Conservation (phyloP, 1,140 invertebrate species). For the Zaprionus kolodkinae region DNA sequence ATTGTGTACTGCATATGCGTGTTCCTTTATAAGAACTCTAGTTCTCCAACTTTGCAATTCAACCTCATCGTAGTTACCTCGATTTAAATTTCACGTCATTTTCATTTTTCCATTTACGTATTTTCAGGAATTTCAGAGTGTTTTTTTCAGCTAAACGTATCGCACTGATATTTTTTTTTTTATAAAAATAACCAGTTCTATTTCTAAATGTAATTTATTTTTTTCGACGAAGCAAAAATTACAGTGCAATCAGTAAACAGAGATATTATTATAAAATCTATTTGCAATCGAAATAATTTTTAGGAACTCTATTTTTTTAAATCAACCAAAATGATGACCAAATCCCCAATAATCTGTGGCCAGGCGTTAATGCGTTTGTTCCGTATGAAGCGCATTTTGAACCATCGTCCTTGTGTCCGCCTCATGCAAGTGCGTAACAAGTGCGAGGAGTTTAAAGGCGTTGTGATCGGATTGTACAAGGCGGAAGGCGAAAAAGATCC, state of each 20-base stretch:
- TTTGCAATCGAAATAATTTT: background rate
- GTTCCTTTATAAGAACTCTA: too few species aligned
- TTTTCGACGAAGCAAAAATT: background rate
- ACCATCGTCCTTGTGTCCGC: background rate
- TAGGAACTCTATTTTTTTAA: constrained; percentile 25
- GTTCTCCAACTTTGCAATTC: too few species aligned
- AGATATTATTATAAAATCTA: background rate
- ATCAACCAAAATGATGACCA: constrained; percentile 44
- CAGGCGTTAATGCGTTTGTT: constrained; percentile 32
- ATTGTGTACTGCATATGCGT: too few species aligned
- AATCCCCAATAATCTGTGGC: constrained; percentile 11
- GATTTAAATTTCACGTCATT: background rate
- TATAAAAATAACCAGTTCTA: background rate
- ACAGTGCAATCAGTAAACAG: background rate
- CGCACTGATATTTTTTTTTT: background rate
- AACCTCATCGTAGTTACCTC: background rate
- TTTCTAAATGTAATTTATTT: background rate
- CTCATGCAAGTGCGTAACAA: constrained; percentile 39
- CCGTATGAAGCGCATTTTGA: background rate
- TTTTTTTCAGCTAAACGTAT: background rate
- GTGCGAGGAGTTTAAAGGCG: constrained; percentile 38
- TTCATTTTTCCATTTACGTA: background rate
- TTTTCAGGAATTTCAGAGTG: background rate
- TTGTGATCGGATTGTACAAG: constrained; percentile 54
- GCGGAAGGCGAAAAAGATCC: constrained; percentile 87